Conservation (phyloP, 2,888 invertebrate species). For the Dorcus hopei region DNA sequence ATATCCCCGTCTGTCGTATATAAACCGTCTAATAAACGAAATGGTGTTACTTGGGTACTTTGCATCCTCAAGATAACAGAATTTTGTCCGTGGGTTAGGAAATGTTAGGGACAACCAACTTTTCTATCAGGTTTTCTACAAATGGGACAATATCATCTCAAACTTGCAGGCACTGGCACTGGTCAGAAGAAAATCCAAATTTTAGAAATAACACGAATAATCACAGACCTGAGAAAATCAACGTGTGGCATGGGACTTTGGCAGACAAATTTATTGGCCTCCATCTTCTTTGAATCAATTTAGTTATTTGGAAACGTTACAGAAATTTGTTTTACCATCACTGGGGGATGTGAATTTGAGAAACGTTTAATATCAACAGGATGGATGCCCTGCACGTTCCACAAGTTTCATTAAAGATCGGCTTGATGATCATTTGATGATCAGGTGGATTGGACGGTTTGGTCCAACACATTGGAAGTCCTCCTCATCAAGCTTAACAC, state of each 20-base stretch:
- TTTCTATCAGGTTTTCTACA: neutral
- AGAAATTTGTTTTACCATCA: neutral
- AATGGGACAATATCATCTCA: neutral
- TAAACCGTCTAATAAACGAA: too few relatives aligned
- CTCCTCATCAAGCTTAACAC: too few relatives aligned
- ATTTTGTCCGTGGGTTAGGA: neutral
- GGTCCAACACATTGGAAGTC: too few relatives aligned
- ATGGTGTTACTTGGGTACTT: too few relatives aligned
- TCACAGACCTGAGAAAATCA: too few relatives aligned
- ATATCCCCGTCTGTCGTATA: too few relatives aligned
- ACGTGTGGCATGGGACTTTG: too few relatives aligned
- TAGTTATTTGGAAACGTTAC: neutral
- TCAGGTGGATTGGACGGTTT: too few relatives aligned
- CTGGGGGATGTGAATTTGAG: neutral
- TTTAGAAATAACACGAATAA: too few relatives aligned
- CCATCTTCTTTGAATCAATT: too few relatives aligned
- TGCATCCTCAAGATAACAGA: neutral
- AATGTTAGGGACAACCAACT: neutral
- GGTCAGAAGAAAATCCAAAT: neutral
- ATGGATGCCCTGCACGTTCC: neutral
- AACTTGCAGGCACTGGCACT: neutral
- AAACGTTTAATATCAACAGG: neutral
- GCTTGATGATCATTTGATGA: too few relatives aligned
- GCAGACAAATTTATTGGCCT: too few relatives aligned
- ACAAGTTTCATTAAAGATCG: neutral